Evolutionary conservation across 2,888 invertebrate genomes (phyloP).

Genomic region (Iphiclides podalirius): DNA sequence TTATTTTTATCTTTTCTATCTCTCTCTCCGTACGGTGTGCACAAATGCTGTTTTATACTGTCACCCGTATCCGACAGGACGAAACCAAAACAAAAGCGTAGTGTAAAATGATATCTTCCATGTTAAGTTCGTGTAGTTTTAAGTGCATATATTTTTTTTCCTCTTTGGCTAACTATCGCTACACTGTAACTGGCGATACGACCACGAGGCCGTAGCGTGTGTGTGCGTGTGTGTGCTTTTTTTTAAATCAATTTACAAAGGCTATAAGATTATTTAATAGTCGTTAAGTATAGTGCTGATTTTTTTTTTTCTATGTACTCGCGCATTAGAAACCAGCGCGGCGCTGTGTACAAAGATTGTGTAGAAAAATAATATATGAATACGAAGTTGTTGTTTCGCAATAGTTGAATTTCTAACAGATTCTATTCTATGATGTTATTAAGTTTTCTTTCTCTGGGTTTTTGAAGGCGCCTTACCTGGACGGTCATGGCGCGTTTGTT

Average conservation of each 20-base stretch:
- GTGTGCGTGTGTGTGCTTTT: conserved; percentile 2
- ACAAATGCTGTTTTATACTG: conserved; percentile 47
- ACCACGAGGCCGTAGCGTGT: conserved; percentile 6
- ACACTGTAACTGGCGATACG: conserved; percentile 21
- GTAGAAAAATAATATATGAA: conserved; percentile 23
- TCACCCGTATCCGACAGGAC: conserved; percentile 32
- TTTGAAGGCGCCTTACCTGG: conserved; percentile 54
- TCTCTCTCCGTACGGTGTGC: conserved; percentile 39
- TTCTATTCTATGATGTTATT: conserved; percentile 38
- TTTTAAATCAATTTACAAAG: conserved; percentile 31
- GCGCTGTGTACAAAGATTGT: conserved; percentile 25
- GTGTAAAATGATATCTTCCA: conserved; percentile 54
- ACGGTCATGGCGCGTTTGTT: conserved; percentile 24
- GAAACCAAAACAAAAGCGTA: conserved; percentile 53
- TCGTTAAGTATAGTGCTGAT: conserved; percentile 53
- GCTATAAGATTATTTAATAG: conserved; percentile 35
- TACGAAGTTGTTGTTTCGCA: conserved; percentile 32
- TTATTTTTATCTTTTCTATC: conserved; percentile 6
- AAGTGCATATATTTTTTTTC: conserved; percentile 48
- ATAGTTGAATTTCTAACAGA: conserved; percentile 41
- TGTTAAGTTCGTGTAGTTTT: conserved; percentile 53
- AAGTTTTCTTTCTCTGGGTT: conserved; percentile 37
- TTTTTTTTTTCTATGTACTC: conserved; percentile 33
- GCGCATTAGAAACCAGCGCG: conserved; percentile 13
- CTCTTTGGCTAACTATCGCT: conserved; percentile 35